phyloP scores from a whole-genome alignment of 2,888 invertebrate species.

The Xanthostigma xanthostigma region DNA sequence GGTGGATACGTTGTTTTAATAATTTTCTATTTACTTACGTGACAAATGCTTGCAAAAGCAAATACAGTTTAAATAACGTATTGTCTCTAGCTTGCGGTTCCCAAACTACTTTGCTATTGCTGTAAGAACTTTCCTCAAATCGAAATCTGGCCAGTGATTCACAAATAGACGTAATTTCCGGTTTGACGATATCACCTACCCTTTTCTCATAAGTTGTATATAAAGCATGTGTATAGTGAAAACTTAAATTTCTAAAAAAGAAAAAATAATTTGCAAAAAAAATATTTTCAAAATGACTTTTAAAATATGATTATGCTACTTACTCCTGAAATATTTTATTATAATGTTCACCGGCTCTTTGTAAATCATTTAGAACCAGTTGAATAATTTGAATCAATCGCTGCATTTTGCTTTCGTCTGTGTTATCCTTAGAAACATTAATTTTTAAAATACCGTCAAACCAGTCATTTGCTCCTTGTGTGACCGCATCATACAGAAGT shows the following conservation, averaged over 20 bases:
- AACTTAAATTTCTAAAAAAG: conserved; percentile 46
- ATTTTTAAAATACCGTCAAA: conserved; percentile 59
- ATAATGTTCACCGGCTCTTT: conserved; percentile 64
- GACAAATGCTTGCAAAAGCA: conserved; percentile 76
- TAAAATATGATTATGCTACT: conserved; percentile 23
- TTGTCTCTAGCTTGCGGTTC: conserved; percentile 71
- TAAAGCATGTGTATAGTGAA: conserved; percentile 56
- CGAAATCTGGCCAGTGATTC: conserved; percentile 50
- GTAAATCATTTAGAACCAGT: conserved; percentile 62
- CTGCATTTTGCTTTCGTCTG: conserved; percentile 56
- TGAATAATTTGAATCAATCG: conserved; percentile 74
- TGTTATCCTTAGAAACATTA: conserved; percentile 42
- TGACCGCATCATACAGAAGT: conserved; percentile 52
- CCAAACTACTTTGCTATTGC: conserved; percentile 31
- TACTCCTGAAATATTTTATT: conserved; percentile 75
- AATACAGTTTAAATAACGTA: conserved; percentile 80
- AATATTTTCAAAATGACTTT: no score
- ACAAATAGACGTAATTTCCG: conserved; percentile 58
- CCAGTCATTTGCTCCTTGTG: conserved; percentile 66
- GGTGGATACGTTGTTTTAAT: not conserved
- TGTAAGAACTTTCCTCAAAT: conserved; percentile 33
- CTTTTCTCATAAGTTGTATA: conserved; percentile 59
- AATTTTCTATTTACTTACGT: conserved; percentile 33
- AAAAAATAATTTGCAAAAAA: not conserved
- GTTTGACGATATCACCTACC: conserved; percentile 53